A percentile compares a stretch with the other conserved stretches of the same genome.
phyloP scores from a whole-genome alignment of 2,888 invertebrate species.

The Synergus umbraculus region DNA sequence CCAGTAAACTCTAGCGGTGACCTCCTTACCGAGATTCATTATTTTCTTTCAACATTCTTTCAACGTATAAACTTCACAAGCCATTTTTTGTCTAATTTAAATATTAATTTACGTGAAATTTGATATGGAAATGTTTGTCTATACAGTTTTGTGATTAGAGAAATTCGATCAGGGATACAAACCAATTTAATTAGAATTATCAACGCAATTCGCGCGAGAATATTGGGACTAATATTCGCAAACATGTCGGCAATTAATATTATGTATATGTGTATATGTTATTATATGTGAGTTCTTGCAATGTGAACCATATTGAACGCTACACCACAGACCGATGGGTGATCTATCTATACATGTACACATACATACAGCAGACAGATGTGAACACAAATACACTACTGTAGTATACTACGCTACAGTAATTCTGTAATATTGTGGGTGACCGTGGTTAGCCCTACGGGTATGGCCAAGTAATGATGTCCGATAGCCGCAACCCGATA shows the following conservation, averaged over 20 bases:
- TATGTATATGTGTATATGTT: no score
- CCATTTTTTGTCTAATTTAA: neutral
- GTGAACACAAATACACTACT: neutral
- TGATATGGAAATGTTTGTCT: no score
- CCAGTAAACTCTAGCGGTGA: neutral
- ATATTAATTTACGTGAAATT: neutral
- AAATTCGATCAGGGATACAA: conserved; percentile 51
- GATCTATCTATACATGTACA: neutral
- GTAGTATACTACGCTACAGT: conserved; percentile 9
- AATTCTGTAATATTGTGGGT: conserved; percentile 69
- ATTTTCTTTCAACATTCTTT: neutral
- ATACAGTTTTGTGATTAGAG: conserved; percentile 2
- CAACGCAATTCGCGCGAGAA: conserved; percentile 66
- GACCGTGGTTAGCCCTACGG: conserved; percentile 66
- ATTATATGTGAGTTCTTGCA: conserved; percentile 55
- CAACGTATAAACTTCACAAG: neutral
- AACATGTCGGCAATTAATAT: conserved; percentile 49
- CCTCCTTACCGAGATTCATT: neutral
- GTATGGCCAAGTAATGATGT: conserved; percentile 68
- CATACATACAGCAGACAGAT: neutral
- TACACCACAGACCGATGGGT: conserved; percentile 56
- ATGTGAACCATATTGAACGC: conserved; percentile 61
- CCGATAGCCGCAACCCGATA: conserved; percentile 64
- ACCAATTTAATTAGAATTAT: conserved; percentile 69
- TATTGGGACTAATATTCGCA: conserved; percentile 68